Evolutionary conservation across 2,888 invertebrate species (phyloP), one percentile per base, ranked within the genome.

Genomic region (Mythimna loreyi): DNA sequence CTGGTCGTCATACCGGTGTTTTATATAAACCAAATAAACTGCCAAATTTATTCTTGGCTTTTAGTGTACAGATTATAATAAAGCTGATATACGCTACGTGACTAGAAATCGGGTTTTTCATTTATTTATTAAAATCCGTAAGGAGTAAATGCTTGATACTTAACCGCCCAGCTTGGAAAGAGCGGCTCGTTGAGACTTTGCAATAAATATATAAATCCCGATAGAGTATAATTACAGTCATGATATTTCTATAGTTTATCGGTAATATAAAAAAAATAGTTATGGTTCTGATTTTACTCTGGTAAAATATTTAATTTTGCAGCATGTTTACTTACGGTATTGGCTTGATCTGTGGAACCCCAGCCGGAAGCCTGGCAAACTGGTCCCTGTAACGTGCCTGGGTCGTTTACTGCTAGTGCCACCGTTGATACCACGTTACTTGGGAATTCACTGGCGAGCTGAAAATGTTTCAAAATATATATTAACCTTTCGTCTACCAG

Each of bases 281-380:
- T 8, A 5, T n/a, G 30, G 33, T 4, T 3, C 13, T n/a, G 4
- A 25, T n/a, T n/a, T n/a, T n/a, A n/a, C n/a, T n/a, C n/a, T n/a
- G n/a, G 13, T 36, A n/a, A 3, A 11, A 33, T 23, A 2, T 16
- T 11, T 3, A 8, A 16, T 1, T 33, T 36, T 30, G 21, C 25
- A 19, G 6, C 11, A 33, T 21, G 1, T 3, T 6, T 21, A 71
- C 71, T 71, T 70, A 71, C 71, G 33, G 21, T 19, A 57, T 7
- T 28, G 23, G 70, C 23, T 11, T 28, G 11, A 4, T 70, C 23
- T 11, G 45, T 43, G 13, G 49, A 36, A 50, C 71, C 71, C 71
- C 71, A 71, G 6, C 71, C 71, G 0, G 71, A 43, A 13, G 49
- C 45, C 4, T 25, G 6, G 36, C 71, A 71, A 6, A 13, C 9